These are phyloP conservation scores for Microtus oregoni DNA, from an alignment of 2,113 vertebrate species.

Conservation along the genomic window DNA sequence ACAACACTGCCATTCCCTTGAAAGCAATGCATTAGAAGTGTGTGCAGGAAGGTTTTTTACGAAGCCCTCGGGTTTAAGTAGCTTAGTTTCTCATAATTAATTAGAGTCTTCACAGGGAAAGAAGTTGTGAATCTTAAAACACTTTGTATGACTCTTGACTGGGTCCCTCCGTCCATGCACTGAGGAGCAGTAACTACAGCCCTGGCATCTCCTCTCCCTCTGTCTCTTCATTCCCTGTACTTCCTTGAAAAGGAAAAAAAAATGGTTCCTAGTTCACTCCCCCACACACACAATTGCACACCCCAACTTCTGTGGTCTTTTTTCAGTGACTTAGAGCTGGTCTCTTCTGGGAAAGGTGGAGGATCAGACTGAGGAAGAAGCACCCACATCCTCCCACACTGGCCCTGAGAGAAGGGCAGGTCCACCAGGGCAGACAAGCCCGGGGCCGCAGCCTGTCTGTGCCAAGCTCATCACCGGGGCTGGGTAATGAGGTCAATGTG, in stretches of 20 bases:
- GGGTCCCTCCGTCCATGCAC: background rate
- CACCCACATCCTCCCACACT: background rate
- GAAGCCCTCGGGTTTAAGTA: background rate
- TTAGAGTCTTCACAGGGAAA: background rate
- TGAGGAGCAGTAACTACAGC: background rate
- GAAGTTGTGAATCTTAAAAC: background rate
- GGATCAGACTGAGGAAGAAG: accelerated
- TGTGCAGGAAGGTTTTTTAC: background rate
- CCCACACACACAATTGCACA: accelerated
- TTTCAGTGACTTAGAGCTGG: background rate
- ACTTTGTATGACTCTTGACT: background rate
- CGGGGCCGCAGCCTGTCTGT: slow-evolving; percentile 77
- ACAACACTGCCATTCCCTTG: background rate
- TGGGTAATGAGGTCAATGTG: slow-evolving; percentile 98
- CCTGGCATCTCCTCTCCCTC: accelerated
- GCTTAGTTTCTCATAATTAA: background rate
- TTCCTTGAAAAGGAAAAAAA: background rate
- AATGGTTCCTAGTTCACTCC: background rate
- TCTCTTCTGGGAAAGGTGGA: background rate
- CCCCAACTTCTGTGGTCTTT: background rate
- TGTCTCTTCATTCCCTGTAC: accelerated
- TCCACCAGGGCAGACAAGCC: background rate
- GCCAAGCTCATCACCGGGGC: slow-evolving; percentile 90
- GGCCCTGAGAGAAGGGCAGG: background rate
- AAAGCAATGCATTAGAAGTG: background rate